A percentile compares a stretch with the other conserved stretches of the same genome.
These are phyloP conservation scores for Misgurnus mizolepis DNA, from an alignment of 2,113 vertebrate genomes.

Conservation along the genomic window DNA sequence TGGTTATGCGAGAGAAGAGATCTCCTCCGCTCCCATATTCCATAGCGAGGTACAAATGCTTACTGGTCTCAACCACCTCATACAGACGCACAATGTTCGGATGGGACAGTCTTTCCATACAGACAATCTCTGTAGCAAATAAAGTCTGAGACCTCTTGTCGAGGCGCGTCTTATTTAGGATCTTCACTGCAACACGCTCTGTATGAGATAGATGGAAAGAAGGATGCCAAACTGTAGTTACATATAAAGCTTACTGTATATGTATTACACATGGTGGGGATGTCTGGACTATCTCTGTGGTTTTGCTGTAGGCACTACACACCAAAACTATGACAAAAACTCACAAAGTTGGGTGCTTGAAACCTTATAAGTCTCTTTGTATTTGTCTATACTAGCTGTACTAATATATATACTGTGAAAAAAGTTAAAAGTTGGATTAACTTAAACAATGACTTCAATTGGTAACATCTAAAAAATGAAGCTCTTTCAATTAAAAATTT, in stretches of 20 bases:
- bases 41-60: constrained; percentile 73
- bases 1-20: constrained; percentile 74
- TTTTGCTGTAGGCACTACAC: constrained; percentile 28
- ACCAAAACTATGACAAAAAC: constrained; percentile 37
- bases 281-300: not conserved
- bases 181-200: constrained; percentile 80
- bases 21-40: constrained; percentile 79
- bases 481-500: too few species aligned
- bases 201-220: constrained; percentile 31
- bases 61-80: constrained; percentile 75
- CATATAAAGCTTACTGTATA: not conserved
- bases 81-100: constrained; percentile 79
- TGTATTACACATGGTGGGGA: not conserved
- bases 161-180: constrained; percentile 70
- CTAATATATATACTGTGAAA: too few species aligned
- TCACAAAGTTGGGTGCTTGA: not conserved
- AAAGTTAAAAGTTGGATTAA: too few species aligned
- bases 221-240: not conserved
- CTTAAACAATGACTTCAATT: too few species aligned
- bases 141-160: constrained; percentile 62
- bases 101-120: constrained; percentile 78
- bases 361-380: too few species aligned
- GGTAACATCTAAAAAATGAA: too few species aligned
- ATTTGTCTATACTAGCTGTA: too few species aligned
- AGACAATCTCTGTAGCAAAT: constrained; percentile 70